Evolutionary conservation across 2,888 invertebrate genomes (phyloP).

Genomic region (Tinea trinotella): DNA sequence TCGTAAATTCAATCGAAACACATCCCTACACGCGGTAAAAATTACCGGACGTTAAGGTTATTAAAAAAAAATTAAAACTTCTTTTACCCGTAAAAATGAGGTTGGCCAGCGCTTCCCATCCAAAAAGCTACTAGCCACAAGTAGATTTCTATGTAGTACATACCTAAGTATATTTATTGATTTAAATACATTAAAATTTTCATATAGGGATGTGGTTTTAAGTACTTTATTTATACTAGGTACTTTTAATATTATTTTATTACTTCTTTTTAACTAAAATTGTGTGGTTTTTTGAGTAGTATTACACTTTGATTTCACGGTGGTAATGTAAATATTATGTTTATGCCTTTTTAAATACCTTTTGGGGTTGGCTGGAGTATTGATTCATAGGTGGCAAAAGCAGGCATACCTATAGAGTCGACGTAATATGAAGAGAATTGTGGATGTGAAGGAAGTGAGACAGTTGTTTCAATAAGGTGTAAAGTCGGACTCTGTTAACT

Average conservation of each 20-base stretch:
- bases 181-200: no score
- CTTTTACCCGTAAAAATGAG: neutral
- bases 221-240: neutral
- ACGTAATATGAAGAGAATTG: no score
- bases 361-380: neutral
- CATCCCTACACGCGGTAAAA: constrained; percentile 10
- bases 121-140: no score
- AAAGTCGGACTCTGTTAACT: no score
- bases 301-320: constrained; percentile 1
- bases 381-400: no score
- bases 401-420: no score
- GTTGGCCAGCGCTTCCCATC: neutral
- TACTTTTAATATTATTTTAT: neutral
- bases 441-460: no score
- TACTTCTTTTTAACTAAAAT: no score
- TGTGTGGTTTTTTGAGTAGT: neutral
- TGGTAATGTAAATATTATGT: neutral
- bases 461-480: no score
- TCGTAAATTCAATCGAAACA: constrained; percentile 63
- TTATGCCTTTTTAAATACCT: neutral
- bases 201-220: constrained; percentile 6
- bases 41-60: constrained; percentile 55
- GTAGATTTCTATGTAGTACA: no score
- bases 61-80: constrained; percentile 44
- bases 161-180: no score